Conservation (phyloP, 2,797 vertebrate species). For the Gallirallus australis region DNA sequence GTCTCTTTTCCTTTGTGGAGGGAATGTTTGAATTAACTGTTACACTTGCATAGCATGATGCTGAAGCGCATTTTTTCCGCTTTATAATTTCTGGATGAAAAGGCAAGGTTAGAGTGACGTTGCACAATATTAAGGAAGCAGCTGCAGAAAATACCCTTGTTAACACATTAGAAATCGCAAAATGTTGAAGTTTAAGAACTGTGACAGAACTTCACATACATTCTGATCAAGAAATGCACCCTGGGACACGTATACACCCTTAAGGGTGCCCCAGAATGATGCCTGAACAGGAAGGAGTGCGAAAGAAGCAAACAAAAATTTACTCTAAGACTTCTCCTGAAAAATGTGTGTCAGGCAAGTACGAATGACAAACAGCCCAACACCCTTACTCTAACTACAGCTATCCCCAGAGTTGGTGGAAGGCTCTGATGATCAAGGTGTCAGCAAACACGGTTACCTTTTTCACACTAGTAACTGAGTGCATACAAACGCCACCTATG, state of each 20-base stretch:
- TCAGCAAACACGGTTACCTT: background rate
- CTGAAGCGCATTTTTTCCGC: background rate
- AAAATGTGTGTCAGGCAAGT: background rate
- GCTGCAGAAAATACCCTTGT: background rate
- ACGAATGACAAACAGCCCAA: background rate
- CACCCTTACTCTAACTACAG: background rate
- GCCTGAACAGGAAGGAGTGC: background rate
- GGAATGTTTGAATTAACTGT: background rate
- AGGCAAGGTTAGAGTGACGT: background rate
- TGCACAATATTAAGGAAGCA: background rate
- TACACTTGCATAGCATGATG: background rate
- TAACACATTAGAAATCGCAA: background rate
- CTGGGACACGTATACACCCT: background rate
- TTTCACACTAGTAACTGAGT: background rate
- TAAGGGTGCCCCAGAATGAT: background rate
- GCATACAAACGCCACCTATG: fast-evolving
- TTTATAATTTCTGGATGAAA: background rate
- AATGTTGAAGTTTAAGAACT: background rate
- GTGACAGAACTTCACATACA: background rate
- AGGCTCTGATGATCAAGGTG: background rate
- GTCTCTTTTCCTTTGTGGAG: background rate
- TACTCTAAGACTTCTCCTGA: background rate
- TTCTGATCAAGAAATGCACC: background rate
- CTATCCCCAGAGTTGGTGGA: background rate
- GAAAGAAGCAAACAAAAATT: background rate